Evolutionary conservation across 53 echinoderm and acorn worm genomes (phyloP), one percentile per base, ranked within the genome.

Genomic region (Echinarachnius parma): DNA sequence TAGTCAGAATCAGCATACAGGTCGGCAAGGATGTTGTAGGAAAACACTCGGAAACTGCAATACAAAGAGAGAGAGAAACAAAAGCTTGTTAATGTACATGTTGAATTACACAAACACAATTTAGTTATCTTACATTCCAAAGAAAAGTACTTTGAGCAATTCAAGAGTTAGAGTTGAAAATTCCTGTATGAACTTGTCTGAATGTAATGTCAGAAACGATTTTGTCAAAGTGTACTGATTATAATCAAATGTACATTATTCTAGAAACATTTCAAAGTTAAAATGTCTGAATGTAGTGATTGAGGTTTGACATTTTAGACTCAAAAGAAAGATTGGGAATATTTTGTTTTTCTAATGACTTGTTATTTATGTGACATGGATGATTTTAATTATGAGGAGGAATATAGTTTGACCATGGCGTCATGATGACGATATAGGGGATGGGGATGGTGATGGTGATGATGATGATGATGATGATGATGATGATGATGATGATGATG

Each of bases 21-120:
- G 48, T 96, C 98, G 28, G 98, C 98, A 55, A 96, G 58, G 28
- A 96, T 82, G 57, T 96, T 96, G 77, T 96, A 96, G 8, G 83
- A 87, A 27, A 96, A 83, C 34, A 96, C 72, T 31, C 98, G 84
- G 60, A 96, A 75, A 66, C 96, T 95, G 60, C 7, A 81, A 66
- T 56, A 21, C 5, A 63, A 77, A 31, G 31, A 46, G 20, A 31
- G n/a, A 62, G 58, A 7, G 21, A 4, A 8, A 23, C 28, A 54
- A n/a, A n/a, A n/a, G n/a, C n/a, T n/a, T n/a, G n/a, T n/a, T n/a
- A n/a, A n/a, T n/a, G 1, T 39, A 59, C 36, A 20, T 28, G 13
- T 9, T 39, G 13, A 39, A 9, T 9, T 7, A 39, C 32, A 64
- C 7, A 3, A 60, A 22, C 15, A 15, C 30, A 22, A 60, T 13